Evolutionary conservation across 2,797 vertebrate genomes (phyloP), one percentile per base, ranked within the genome.

Genomic region (Neopelma chrysocephalum): DNA sequence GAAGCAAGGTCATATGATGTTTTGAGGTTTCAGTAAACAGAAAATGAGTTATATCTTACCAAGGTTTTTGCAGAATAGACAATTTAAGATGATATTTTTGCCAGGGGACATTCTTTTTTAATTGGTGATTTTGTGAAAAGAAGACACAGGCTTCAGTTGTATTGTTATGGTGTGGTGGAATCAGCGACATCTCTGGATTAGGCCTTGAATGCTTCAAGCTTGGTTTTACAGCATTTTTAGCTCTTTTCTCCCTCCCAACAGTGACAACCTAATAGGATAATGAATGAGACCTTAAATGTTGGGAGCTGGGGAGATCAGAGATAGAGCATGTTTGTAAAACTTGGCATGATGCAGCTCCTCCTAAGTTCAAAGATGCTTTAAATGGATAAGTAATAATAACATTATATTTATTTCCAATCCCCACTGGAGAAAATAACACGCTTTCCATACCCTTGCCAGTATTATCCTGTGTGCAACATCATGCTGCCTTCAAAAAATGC

Each of bases 1-100:
- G 91, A 94, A 61, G 70, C 91, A 87, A 95, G 97, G 89, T 92
- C 95, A 91, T 87, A 87, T 20, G 87, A 92, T 68, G 68, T 80
- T 96, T 76, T 17, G 32, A 94, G 90, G 83, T 83, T 92, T 90
- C 70, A 48, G 76, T 83, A 94, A 95, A 87, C 32, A 85, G 51
- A 82, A 96, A 96, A 95, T 65, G 82, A 83, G 85, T 96, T 96
- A 12, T 70, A 62, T 54, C 27, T 87, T 76, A 42, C n/a, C 40
- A 66, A 82, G 34, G 7, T n/a, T 57, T 83, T 82, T 89, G 65
- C 43, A 88, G 62, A 86, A 45, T 4, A 77, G 53, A 38, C 16
- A 20, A 64, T 64, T 89, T 70, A 57, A 36, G 26, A 12, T 47
- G 9, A 6, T n/a, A 45, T 53, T 91, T 94, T 78, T 87, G 76